A percentile compares a stretch with the other conserved stretches of the same genome.
Conservation (phyloP, 2,888 invertebrate genomes). For the Druceiella hillmani region DNA sequence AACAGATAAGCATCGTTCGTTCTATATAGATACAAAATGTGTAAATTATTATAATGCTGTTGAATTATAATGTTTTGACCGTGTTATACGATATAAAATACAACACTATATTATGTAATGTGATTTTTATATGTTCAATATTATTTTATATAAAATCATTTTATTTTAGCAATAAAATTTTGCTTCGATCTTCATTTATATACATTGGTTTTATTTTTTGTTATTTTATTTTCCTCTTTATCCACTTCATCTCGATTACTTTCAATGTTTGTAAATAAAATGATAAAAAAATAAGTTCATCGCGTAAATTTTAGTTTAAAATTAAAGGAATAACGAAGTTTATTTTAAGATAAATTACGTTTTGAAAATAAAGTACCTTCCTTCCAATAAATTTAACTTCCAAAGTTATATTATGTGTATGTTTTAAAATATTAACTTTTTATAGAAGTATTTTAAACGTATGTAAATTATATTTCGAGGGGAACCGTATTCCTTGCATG, state of each 20-base stretch:
- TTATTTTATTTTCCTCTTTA: slow-evolving; percentile 34
- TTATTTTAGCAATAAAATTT: slow-evolving; percentile 53
- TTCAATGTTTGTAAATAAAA: slow-evolving; percentile 25
- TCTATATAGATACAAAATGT: too few relatives aligned
- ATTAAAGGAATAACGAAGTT: slow-evolving; percentile 1
- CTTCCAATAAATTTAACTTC: too few relatives aligned
- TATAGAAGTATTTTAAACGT: neutral
- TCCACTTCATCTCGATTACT: slow-evolving; percentile 28
- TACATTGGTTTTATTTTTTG: slow-evolving; percentile 27
- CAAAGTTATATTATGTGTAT: too few relatives aligned
- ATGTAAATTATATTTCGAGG: slow-evolving; percentile 36
- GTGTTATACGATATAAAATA: too few relatives aligned
- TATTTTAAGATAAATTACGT: too few relatives aligned
- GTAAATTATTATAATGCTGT: too few relatives aligned
- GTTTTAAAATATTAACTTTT: neutral
- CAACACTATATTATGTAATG: too few relatives aligned
- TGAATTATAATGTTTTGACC: too few relatives aligned
- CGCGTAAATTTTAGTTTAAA: neutral
- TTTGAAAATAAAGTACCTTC: too few relatives aligned
- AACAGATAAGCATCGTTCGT: too few relatives aligned
- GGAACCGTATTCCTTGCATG: slow-evolving; percentile 53
- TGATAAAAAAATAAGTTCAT: neutral
- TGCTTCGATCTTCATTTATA: slow-evolving; percentile 44
- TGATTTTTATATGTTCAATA: slow-evolving; percentile 1
- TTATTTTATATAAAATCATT: slow-evolving; percentile 26